Evolutionary conservation across 2,113 vertebrate genomes (phyloP).

Genomic region (Greenwoodochromis staneri): DNA sequence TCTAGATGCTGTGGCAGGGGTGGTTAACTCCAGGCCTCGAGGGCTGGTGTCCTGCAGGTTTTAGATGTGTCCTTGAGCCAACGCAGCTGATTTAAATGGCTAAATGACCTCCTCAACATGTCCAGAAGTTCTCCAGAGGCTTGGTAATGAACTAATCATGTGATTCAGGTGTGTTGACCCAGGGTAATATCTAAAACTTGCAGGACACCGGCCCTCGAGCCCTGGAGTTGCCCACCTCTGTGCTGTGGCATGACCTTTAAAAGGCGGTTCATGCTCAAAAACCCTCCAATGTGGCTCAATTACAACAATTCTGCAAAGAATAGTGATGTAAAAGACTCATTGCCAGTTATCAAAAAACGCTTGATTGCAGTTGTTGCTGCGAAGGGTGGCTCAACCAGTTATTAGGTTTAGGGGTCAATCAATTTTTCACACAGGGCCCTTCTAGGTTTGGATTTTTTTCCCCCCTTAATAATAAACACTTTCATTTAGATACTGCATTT

Average conservation of each 20-base stretch:
- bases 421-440: neutral
- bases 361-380: neutral
- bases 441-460: neutral
- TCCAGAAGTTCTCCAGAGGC: accelerated
- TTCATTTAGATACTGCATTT: neutral
- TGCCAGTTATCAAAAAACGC: accelerated
- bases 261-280: accelerated
- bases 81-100: neutral
- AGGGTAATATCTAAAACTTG: accelerated
- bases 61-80: neutral
- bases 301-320: neutral
- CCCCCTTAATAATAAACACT: neutral
- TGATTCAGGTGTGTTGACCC: neutral
- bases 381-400: neutral
- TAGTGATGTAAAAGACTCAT: neutral
- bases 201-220: accelerated
- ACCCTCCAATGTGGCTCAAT: neutral
- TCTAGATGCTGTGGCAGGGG: neutral
- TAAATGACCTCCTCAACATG: neutral
- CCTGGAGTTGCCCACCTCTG: neutral
- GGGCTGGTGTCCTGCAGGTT: accelerated
- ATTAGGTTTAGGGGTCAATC: neutral
- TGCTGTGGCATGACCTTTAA: accelerated
- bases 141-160: accelerated
- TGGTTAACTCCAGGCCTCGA: neutral